Base-by-base conservation (phyloP, 2,113 vertebrate species). In the Haemorhous mexicanus region DNA sequence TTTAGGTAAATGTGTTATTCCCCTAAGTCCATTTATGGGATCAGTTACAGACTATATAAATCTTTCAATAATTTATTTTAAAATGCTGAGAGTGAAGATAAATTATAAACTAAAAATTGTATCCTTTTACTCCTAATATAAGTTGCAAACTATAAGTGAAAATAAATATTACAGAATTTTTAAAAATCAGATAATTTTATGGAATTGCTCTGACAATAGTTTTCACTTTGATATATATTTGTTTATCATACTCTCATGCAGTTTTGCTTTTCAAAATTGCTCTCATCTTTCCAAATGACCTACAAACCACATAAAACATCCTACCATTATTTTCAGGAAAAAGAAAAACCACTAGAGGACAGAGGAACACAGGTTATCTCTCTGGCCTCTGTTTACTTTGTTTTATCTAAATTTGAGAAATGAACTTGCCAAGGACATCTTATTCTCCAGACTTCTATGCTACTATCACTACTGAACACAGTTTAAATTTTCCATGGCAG, bases 341-440 rank as follows among this genome's bases (percentile, higher is more conserved):
- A 90, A 39, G 5, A 59, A 85, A 64, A 73, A 18, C n/a, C 39
- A 44, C 26, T 59, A 26, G 28, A 90, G 47, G 22, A 90, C 28
- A 79, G n/a, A 92, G 32, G 37, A 46, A 23, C 10, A 50, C 6
- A 56, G 9, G 10, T 81, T 82, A 63, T 59, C 53, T 83, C 17
- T 30, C 21, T 0, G 0, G 9, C 11, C 12, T 23, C 23, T 5
- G 2, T 79, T 80, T 41, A 86, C 41, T 78, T 84, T 49, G 11
- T n/a, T 81, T 85, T 37, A 62, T 66, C 28, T 80, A n/a, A 72
- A 79, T 77, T 37, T 74, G 49, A 94, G 59, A 72, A 73, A 50
- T 28, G 3, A 88, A 59, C 43, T 72, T 55, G 18, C 24, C 80
- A 66, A 47, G n/a, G 37, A 67, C 68, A 84, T 19, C 19, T 68